Evolutionary conservation across 1,140 invertebrate genomes (phyloP).

Genomic region (Drosophila equinoxialis): DNA sequence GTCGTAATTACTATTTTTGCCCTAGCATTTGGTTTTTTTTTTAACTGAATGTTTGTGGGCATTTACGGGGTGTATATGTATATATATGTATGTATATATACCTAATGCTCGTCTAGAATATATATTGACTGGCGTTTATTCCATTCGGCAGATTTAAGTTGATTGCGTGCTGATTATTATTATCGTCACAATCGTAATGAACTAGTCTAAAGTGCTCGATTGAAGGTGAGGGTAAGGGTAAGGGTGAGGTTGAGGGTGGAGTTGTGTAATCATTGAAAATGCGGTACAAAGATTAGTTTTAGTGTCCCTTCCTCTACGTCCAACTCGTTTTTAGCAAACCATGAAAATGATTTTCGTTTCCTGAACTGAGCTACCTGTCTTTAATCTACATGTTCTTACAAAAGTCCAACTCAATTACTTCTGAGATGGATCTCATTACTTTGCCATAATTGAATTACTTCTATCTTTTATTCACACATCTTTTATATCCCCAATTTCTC

Average conservation of each 20-base stretch:
- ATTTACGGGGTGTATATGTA: neutral
- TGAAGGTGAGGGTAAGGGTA: neutral
- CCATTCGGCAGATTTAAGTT: neutral
- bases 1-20: neutral
- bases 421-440: too few species aligned
- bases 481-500: too few species aligned
- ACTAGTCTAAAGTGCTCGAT: neutral
- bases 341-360: too few species aligned
- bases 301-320: too few species aligned
- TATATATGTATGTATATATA: too few species aligned
- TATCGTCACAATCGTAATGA: neutral
- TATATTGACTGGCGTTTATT: neutral
- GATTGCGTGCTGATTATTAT: slow-evolving; percentile 11
- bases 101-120: neutral
- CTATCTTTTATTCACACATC: too few species aligned
- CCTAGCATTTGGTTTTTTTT: neutral
- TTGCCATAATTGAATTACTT: too few species aligned
- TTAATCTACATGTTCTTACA: too few species aligned
- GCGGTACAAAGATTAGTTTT: slow-evolving; percentile 2
- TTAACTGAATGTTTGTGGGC: neutral
- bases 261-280: neutral
- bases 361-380: too few species aligned
- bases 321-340: too few species aligned
- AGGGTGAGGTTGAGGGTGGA: neutral
- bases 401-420: too few species aligned